These are phyloP conservation scores for Alouatta palliata DNA, from an alignment of 2,113 vertebrate genomes.

Conservation along the genomic window DNA sequence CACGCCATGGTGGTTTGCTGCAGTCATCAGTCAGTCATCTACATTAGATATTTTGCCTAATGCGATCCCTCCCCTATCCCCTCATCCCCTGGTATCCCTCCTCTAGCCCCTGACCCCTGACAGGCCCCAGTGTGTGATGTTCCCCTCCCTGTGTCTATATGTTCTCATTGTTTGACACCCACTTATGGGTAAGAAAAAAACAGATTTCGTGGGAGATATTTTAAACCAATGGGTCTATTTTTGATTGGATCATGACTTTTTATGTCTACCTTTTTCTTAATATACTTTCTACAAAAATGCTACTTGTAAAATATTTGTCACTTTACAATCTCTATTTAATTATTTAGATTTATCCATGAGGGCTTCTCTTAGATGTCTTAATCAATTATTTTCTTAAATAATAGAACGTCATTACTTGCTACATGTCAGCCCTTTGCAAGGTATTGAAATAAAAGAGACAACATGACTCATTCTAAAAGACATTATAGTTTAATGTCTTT, in stretches of 20 bases:
- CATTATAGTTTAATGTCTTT: not conserved
- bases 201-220: not conserved
- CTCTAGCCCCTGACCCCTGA: fast-evolving
- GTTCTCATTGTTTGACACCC: too few species aligned
- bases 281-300: not conserved
- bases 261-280: not conserved
- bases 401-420: not conserved
- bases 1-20: too few species aligned
- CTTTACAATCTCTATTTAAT: not conserved
- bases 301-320: not conserved
- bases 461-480: not conserved
- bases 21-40: too few species aligned
- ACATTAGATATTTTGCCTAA: too few species aligned
- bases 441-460: not conserved
- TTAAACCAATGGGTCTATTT: not conserved
- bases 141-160: too few species aligned
- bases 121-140: fast-evolving
- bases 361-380: not conserved
- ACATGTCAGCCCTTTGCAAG: not conserved
- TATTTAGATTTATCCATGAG: not conserved
- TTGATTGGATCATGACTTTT: not conserved
- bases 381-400: not conserved
- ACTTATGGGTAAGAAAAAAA: not conserved
- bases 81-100: fast-evolving
- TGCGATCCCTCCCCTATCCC: too few species aligned